Evolutionary conservation across 2,797 vertebrate genomes (phyloP), one percentile per base, ranked within the genome.

Genomic region (Ataeniobius toweri): DNA sequence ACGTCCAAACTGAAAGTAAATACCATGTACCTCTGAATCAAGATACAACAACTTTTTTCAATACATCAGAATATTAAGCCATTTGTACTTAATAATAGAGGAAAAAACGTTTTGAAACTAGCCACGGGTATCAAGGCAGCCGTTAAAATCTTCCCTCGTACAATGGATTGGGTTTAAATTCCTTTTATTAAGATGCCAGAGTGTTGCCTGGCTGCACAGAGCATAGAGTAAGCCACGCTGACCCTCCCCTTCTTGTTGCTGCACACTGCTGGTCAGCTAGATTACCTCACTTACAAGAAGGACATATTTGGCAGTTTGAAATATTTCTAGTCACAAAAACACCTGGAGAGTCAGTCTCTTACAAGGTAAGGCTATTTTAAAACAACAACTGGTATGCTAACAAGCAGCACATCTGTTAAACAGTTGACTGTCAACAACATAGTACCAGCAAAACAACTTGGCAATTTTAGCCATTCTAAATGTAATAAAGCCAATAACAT

Each of bases 1-100:
- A n/a, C 51, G 39, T 82, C 53, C 58, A 76, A 20, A 79, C 36
- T 71, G 44, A 65, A 82, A 58, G 58, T 76, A 80, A 50, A 84
- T 50, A 72, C 6, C 53, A 36, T 44, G 26, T 74, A 26, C 69
- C 61, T 68, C 22, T 56, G 24, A 44, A 20, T 13, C 48, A 20
- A 81, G 72, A 79, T 67, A 4, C 71, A 75, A 28, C n/a, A 75
- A 5, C 3, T 7, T 28, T 53, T 61, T 71, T 5, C 3, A 18
- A 13, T 20, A 67, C n/a, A 46, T 12, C 20, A 39, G 14, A 59
- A 44, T 20, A 22, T 50, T 50, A 16, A 48, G 18, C 5, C 8
- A n/a, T 69, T 46, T 18, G 39, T 69, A 16, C 31, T 8, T 2
- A 26, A 16, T 48, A 69, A 46, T 24, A 26, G 41, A n/a, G 4